Conservation (phyloP, 2,113 vertebrate species). For the Cyrtonyx montezumae region DNA sequence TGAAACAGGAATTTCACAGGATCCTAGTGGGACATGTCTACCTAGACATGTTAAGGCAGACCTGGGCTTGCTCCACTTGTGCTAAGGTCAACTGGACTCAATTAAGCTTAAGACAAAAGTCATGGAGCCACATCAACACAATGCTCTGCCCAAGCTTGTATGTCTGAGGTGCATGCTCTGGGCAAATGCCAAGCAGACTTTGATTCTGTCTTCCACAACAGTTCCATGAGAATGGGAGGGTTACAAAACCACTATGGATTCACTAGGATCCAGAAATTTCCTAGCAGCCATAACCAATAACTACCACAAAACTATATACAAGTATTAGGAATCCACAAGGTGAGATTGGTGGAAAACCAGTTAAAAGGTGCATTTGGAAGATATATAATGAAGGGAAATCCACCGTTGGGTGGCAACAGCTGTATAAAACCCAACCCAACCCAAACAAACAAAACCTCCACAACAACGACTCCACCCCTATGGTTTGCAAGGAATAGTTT, state of each 20-base stretch:
- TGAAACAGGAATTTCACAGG: neutral
- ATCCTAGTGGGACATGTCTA: neutral
- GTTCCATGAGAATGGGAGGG: neutral
- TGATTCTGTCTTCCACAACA: constrained; percentile 3
- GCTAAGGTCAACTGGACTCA: neutral
- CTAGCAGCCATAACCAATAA: neutral
- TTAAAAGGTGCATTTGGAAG: neutral
- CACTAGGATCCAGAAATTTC: neutral
- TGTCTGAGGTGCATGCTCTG: neutral
- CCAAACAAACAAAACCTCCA: neutral
- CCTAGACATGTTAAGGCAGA: constrained; percentile 14
- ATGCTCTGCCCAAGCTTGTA: neutral
- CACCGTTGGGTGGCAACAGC: neutral
- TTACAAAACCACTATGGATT: neutral
- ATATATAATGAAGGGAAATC: neutral
- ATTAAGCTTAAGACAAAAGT: constrained; percentile 40
- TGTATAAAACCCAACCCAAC: neutral
- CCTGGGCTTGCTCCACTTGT: neutral
- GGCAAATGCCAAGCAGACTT: neutral
- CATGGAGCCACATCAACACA: constrained; percentile 5
- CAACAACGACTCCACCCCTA: neutral
- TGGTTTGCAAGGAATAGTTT: neutral
- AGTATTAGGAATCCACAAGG: neutral
- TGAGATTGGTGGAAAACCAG: neutral
- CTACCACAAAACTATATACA: neutral